Percentiles rank a stretch among this genome's conserved stretches.
phyloP scores from a whole-genome alignment of 2,888 invertebrate species.

The Eristalis intricaria region DNA sequence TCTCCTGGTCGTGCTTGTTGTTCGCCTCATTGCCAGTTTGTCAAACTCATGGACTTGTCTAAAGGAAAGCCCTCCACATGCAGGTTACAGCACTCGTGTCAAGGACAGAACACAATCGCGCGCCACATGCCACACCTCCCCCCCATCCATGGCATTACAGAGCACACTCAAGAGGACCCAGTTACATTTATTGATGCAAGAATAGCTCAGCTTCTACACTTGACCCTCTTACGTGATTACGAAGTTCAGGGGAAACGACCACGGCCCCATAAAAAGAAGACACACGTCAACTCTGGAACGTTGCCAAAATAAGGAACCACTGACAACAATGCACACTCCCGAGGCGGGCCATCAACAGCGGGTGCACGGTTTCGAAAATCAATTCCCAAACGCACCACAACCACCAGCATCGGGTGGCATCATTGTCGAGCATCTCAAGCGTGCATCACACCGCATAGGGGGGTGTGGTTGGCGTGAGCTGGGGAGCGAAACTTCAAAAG shows the following conservation, averaged over 20 bases:
- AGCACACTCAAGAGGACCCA: conserved; percentile 49
- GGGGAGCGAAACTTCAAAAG: conserved; percentile 31
- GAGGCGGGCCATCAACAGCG: not conserved
- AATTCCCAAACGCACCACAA: conserved; percentile 24
- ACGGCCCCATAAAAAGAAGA: conserved; percentile 14
- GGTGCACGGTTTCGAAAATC: conserved; percentile 39
- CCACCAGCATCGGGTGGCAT: not conserved
- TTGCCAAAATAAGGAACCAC: conserved; percentile 53
- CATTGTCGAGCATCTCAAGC: conserved; percentile 32
- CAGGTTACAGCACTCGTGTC: conserved; percentile 44
- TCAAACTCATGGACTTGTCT: conserved; percentile 34
- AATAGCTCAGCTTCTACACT: conserved; percentile 50
- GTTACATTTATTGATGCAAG: conserved; percentile 66
- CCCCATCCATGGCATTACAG: conserved; percentile 35
- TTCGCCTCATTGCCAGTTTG: conserved; percentile 21
- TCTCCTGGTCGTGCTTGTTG: not conserved
- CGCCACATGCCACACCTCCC: conserved; percentile 3
- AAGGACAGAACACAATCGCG: conserved; percentile 36
- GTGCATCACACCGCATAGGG: conserved; percentile 35
- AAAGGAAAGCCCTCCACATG: conserved; percentile 5
- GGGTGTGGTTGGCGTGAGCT: not conserved
- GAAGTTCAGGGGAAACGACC: conserved; percentile 55
- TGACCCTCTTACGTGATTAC: conserved; percentile 62
- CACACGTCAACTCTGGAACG: conserved; percentile 30
- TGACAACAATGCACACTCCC: not conserved